Conservation (phyloP, 2,888 invertebrate species). For the Nemurella pictetii region DNA sequence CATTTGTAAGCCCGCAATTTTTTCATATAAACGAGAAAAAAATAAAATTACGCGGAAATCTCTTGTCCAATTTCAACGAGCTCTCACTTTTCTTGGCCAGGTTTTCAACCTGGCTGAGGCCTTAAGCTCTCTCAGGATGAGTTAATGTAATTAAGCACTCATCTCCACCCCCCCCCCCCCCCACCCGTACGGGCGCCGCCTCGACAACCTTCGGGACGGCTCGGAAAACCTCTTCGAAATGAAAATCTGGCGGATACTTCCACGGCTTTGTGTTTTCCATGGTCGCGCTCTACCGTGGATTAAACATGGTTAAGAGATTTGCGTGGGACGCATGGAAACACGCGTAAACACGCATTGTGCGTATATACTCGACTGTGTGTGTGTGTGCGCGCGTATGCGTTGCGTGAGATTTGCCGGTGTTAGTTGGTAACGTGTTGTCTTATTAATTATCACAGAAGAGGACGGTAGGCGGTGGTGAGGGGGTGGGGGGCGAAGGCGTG, state of each 20-base stretch:
- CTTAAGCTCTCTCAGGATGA: not conserved
- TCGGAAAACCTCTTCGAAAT: not conserved
- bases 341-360: not conserved
- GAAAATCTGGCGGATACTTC: not conserved
- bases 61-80: too few species aligned
- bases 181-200: not conserved
- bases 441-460: not conserved
- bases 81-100: too few species aligned
- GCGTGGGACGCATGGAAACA: not conserved
- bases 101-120: too few species aligned
- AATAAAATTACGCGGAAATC: not conserved
- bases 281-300: not conserved
- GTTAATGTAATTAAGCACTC: not conserved
- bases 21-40: not conserved
- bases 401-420: not conserved
- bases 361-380: too few species aligned
- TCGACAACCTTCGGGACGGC: not conserved
- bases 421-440: not conserved
- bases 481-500: too few species aligned
- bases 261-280: not conserved
- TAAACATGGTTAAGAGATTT: not conserved
- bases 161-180: not conserved
- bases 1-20: not conserved
- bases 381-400: not conserved
- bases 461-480: too few species aligned